Evolutionary conservation across 2,888 invertebrate genomes (phyloP).

Genomic region (Alloplasta piceator): DNA sequence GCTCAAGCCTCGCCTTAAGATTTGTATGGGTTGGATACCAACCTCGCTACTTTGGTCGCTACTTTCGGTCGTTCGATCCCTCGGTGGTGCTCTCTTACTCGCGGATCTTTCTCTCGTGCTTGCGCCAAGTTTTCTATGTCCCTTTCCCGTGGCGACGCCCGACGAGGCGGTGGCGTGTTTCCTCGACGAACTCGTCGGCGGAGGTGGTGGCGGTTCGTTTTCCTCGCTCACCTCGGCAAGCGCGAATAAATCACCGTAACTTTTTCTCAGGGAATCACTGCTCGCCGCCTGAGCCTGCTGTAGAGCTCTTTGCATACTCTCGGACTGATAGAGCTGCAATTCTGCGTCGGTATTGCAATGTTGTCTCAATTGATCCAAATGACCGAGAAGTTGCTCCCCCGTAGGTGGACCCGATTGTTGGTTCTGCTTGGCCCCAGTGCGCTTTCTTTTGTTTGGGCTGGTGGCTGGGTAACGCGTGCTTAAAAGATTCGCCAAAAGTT

Average conservation of each 20-base stretch:
- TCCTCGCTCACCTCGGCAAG: slow-evolving; percentile 92
- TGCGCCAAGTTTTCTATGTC: slow-evolving; percentile 77
- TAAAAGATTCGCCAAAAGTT: slow-evolving; percentile 90
- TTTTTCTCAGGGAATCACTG: slow-evolving; percentile 94
- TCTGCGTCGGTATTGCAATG: slow-evolving; percentile 86
- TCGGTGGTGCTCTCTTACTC: slow-evolving; percentile 77
- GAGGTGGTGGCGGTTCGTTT: slow-evolving; percentile 86
- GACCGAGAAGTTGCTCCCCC: slow-evolving; percentile 94
- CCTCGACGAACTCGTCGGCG: slow-evolving; percentile 84
- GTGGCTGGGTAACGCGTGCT: slow-evolving; percentile 93
- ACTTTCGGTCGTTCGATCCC: slow-evolving; percentile 83
- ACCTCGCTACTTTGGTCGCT: slow-evolving; percentile 93
- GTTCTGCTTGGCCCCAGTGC: slow-evolving; percentile 88
- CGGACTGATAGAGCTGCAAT: slow-evolving; percentile 91
- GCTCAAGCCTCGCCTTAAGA: background rate
- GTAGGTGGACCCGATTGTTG: slow-evolving; percentile 89
- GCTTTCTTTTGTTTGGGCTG: slow-evolving; percentile 96
- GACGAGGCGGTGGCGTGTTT: slow-evolving; percentile 76
- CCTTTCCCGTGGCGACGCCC: slow-evolving; percentile 71
- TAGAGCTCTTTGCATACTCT: slow-evolving; percentile 95
- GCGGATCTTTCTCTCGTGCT: slow-evolving; percentile 79
- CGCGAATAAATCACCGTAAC: slow-evolving; percentile 95
- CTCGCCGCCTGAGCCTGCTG: slow-evolving; percentile 94
- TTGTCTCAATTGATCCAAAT: slow-evolving; percentile 94
- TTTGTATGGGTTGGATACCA: slow-evolving; percentile 69